Conservation (phyloP, 2,888 invertebrate species). For the Tetragonisca angustula region DNA sequence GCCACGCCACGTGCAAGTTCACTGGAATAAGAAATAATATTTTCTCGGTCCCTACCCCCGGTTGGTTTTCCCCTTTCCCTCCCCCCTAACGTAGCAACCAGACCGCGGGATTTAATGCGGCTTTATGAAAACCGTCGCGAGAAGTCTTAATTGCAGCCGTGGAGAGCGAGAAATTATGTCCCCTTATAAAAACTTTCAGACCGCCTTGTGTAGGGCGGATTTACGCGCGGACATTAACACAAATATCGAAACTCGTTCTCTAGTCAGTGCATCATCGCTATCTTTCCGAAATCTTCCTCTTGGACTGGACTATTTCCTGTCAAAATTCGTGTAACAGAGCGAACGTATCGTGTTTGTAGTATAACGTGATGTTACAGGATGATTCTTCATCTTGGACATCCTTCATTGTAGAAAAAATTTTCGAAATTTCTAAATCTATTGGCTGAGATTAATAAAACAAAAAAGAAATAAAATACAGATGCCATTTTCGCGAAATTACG, state of each 20-base stretch:
- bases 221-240: slow-evolving; percentile 35
- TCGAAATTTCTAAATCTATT: too few relatives aligned
- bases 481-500: too few relatives aligned
- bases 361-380: too few relatives aligned
- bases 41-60: slow-evolving; percentile 55
- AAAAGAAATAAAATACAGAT: too few relatives aligned
- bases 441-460: too few relatives aligned
- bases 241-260: slow-evolving; percentile 37
- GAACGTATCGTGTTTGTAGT: background rate
- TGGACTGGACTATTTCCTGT: background rate
- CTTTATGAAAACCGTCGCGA: slow-evolving; percentile 81
- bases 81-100: background rate
- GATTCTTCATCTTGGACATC: too few relatives aligned
- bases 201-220: slow-evolving; percentile 26
- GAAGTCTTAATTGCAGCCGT: slow-evolving; percentile 81
- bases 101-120: slow-evolving; percentile 78
- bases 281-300: background rate
- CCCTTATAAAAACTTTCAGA: slow-evolving; percentile 58
- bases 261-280: background rate
- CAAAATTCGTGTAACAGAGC: background rate
- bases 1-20: slow-evolving; percentile 64
- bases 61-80: slow-evolving; percentile 8
- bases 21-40: slow-evolving; percentile 81
- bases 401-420: too few relatives aligned
- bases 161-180: slow-evolving; percentile 74